Evolutionary conservation across 2,113 vertebrate species (phyloP), one percentile per base, ranked within the genome.

Genomic region (Labeo catla): DNA sequence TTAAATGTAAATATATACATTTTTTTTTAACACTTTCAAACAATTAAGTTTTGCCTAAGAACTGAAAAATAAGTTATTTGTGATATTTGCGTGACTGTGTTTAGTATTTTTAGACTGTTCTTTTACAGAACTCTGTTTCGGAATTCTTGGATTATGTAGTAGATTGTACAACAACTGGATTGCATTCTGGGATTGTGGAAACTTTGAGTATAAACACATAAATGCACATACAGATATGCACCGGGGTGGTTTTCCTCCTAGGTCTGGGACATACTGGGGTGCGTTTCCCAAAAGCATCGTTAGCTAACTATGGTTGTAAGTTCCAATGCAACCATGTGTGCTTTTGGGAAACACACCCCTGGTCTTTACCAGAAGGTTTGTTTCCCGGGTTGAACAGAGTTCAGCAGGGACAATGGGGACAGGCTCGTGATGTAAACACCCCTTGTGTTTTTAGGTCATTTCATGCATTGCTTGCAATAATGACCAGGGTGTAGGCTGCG

Each of bases 401-500:
- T 77, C 43, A 23, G 84, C 84, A 77, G 87, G 36, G 1, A 83
- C 81, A 73, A 66, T 52, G 76, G 28, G 28, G 28, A 82, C 66
- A 54, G 87, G 59, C 61, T 73, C 59, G 2, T 39, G 74, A 90
- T 85, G 81, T 77, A 87, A 88, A 86, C 88, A 87, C 84, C 72
- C 70, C 82, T 52, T 77, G 59, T 91, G 90, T 91, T 89, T 81
- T 86, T 86, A 86, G 82, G 90, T 86, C 89, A 89, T 84, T 86
- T 91, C 52, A 74, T 89, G 87, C 85, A 90, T 28, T 85, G 89
- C 84, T 77, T 88, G 50, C 43, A 28, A 43, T 89, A 87, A 91
- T 86, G 89, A 86, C 76, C 90, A 91, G 90, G 92, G 91, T 91
- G 87, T 83, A 28, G 87, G 76, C 85, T 89, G 83, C 4, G 0